Evolutionary conservation across 2,888 invertebrate species (phyloP), one percentile per base, ranked within the genome.

Genomic region (Orchesella flavescens): DNA sequence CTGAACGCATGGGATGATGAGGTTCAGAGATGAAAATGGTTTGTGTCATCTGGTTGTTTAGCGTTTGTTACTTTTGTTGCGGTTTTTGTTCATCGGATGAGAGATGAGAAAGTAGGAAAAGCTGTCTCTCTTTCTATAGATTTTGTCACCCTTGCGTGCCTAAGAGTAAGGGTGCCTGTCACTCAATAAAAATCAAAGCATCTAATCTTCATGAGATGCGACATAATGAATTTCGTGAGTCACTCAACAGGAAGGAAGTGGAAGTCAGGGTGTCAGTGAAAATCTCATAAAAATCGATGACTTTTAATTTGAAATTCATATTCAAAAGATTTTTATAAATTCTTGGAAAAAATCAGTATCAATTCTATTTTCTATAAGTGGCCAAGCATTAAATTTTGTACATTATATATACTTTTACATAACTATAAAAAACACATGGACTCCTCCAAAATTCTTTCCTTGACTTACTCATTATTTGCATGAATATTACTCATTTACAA

Each of bases 401-500:
- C n/a, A n/a, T n/a, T n/a, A n/a, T n/a, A n/a, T n/a, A n/a, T n/a
- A n/a, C n/a, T n/a, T n/a, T n/a, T n/a, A n/a, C n/a, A n/a, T n/a
- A n/a, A n/a, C n/a, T n/a, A n/a, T n/a, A n/a, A n/a, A 34, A 34
- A 34, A 34, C 34, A 34, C 34, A 34, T 34, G 34, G 34, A 34
- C 34, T 34, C 34, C 34, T 34, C 34, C 34, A 34, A 4, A 4
- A 34, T 34, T 34, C 49, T 49, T 49, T 12, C 49, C 12, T 49
- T 49, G 10, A 15, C 49, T 49, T 49, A 12, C 44, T 44, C 12
- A 55, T 55, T 24, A 87, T 87, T 87, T 85, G 86, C 85, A 86
- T 86, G 87, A 87, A 86, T 87, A 87, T 86, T 87, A 87, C 86
- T 87, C 87, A 86, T 78, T 84, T 86, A 74, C 86, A 86, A 87